phyloP scores from a whole-genome alignment of 2,797 vertebrate species.

The Esox lucius region DNA sequence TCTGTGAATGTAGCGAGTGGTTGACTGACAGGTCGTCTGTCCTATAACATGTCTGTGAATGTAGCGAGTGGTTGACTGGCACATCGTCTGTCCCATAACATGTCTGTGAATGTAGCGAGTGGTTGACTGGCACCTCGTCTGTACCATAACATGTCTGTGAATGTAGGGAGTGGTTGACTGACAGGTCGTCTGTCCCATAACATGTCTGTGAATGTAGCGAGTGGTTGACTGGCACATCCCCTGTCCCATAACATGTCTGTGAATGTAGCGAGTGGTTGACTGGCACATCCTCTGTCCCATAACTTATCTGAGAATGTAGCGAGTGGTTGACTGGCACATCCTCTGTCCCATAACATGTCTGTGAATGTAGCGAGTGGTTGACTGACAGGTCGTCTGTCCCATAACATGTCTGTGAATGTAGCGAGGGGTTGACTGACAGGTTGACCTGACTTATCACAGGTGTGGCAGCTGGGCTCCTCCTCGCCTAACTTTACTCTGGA shows the following conservation, averaged over 20 bases:
- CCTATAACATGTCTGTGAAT: slow-evolving; percentile 69
- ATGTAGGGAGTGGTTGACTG: background rate
- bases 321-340: slow-evolving; percentile 7
- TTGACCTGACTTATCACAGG: no score
- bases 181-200: slow-evolving; percentile 14
- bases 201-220: slow-evolving; percentile 68
- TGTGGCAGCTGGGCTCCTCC: slow-evolving; percentile 97
- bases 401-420: slow-evolving; percentile 68
- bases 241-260: slow-evolving; percentile 69
- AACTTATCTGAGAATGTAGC: slow-evolving; percentile 68
- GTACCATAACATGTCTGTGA: slow-evolving; percentile 68
- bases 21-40: slow-evolving; percentile 9
- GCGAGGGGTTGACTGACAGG: slow-evolving; percentile 1
- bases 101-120: slow-evolving; percentile 58
- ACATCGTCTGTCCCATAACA: slow-evolving; percentile 47
- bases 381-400: slow-evolving; percentile 12
- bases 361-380: background rate
- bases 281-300: slow-evolving; percentile 8
- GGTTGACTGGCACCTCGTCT: slow-evolving; percentile 6
- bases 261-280: slow-evolving; percentile 1
- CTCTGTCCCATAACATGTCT: slow-evolving; percentile 68
- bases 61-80: background rate
- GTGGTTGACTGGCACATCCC: slow-evolving; percentile 6
- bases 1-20: slow-evolving; percentile 44
- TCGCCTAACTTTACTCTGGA: slow-evolving; percentile 98